phyloP scores from a whole-genome alignment of 2,888 invertebrate species.

The Heteromurus nitidus region DNA sequence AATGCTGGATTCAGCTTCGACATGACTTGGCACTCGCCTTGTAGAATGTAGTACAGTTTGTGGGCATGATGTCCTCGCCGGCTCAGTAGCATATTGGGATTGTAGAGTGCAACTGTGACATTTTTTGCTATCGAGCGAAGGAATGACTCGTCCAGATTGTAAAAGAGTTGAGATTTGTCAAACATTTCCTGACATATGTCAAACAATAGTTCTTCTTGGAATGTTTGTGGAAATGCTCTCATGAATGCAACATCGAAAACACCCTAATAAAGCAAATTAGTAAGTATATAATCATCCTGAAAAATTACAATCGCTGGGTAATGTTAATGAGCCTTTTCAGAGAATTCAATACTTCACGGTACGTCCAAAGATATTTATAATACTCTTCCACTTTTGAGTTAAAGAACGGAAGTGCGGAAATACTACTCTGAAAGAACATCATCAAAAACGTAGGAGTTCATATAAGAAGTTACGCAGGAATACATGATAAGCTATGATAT shows the following conservation, averaged over 20 bases:
- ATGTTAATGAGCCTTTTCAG: neutral
- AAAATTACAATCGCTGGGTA: no score
- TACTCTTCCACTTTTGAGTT: conserved; percentile 68
- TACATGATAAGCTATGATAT: no score
- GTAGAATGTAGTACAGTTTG: conserved; percentile 70
- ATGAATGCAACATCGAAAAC: conserved; percentile 68
- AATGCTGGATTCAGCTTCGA: conserved; percentile 64
- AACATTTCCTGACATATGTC: conserved; percentile 72
- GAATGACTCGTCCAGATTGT: conserved; percentile 68
- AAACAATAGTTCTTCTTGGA: conserved; percentile 65
- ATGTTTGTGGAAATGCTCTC: conserved; percentile 53
- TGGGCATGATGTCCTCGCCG: conserved; percentile 64
- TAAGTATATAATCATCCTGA: neutral
- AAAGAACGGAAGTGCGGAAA: conserved; percentile 62
- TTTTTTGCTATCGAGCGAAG: conserved; percentile 65
- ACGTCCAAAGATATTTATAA: conserved; percentile 71
- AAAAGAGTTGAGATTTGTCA: conserved; percentile 70
- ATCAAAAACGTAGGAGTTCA: no score
- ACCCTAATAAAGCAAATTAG: conserved; percentile 54
- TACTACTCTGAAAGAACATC: conserved; percentile 18
- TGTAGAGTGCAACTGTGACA: conserved; percentile 68
- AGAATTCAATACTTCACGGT: conserved; percentile 59
- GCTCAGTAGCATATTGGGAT: conserved; percentile 71
- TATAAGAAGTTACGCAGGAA: no score
- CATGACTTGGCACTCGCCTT: conserved; percentile 70